A percentile compares a stretch with the other conserved stretches of the same genome.
Evolutionary conservation across 1,140 invertebrate species (phyloP).

Genomic region (Lordiphosa collinella): DNA sequence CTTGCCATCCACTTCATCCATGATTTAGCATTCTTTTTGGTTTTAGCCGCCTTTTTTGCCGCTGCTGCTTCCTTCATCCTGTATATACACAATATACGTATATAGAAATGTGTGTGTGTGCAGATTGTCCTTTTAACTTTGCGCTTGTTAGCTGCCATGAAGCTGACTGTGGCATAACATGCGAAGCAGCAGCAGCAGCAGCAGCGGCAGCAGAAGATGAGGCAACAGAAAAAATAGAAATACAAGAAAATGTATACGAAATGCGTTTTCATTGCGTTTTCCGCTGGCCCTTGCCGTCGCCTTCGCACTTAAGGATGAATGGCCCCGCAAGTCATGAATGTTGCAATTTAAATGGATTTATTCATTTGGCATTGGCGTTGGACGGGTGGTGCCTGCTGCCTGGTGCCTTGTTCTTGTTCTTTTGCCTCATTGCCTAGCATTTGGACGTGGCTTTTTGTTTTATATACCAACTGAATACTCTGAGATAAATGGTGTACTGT

Average conservation of each 20-base stretch:
- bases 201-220: not conserved
- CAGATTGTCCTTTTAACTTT: slow-evolving; percentile 66
- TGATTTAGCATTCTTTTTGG: slow-evolving; percentile 68
- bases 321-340: slow-evolving; percentile 63
- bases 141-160: slow-evolving; percentile 51
- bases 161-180: slow-evolving; percentile 6
- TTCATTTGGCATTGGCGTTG: slow-evolving; percentile 53
- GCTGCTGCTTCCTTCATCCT: not conserved
- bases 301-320: slow-evolving; percentile 46
- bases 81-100: slow-evolving; percentile 6
- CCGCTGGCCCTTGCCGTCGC: slow-evolving; percentile 14
- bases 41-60: slow-evolving; percentile 32
- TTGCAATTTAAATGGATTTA: slow-evolving; percentile 77
- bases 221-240: slow-evolving; percentile 6
- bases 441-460: not conserved
- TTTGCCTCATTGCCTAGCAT: slow-evolving; percentile 11
- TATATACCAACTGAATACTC: not conserved
- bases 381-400: not conserved
- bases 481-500: no score
- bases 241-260: slow-evolving; percentile 52
- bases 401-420: slow-evolving; percentile 6
- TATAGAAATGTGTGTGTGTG: slow-evolving; percentile 19
- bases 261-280: slow-evolving; percentile 50
- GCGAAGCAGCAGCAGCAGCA: not conserved
- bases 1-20: slow-evolving; percentile 48